Evolutionary conservation across 2,888 invertebrate genomes (phyloP), one percentile per base, ranked within the genome.

Genomic region (Heliothis peltigera): DNA sequence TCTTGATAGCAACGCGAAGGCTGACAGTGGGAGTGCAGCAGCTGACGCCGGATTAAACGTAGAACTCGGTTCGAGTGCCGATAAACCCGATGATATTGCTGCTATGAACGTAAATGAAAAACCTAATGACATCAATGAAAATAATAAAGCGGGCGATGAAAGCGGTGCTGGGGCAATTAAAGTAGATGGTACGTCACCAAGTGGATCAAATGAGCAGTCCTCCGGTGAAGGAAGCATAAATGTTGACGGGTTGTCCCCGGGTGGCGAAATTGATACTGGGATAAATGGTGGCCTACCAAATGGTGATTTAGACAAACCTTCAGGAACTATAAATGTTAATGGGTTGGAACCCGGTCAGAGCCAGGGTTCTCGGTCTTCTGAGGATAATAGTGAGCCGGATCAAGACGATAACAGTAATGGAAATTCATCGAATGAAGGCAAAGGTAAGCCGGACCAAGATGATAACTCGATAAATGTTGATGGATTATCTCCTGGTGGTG

Each of bases 401-500:
- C 15, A 44, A 12, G 60, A 42, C 47, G 22, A 47, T 18, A 70
- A 39, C n/a, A 18, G 32, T 46, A 12, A 46, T 35, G 46, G 17
- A 35, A 19, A 7, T 0, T 28, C 59, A 43, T 25, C 35, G 7
- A 39, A 39, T 39, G 8, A 69, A 39, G n/a, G 39, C 18, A n/a
- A 39, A n/a, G 39, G 15, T 39, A 25, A 57, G 4, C 4, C 19
- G 1, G 19, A 17, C 1, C 32, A 35, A 8, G 19, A 43, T 25
- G 32, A 5, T 39, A n/a, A 39, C 25, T 35, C 21, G 19, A 25
- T 42, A 43, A 62, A 62, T 12, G 12, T 55, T 28, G 35, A 46
- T 17, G 75, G 56, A 12, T 63, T 74, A 48, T 49, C 56, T 12
- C 60, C 43, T 18, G 54, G 56, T 64, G 53, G 46, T 60, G 57